Percentiles rank a stretch among this genome's conserved stretches.
phyloP scores from a whole-genome alignment of 2,888 invertebrate species.

The Dynastes tityus region DNA sequence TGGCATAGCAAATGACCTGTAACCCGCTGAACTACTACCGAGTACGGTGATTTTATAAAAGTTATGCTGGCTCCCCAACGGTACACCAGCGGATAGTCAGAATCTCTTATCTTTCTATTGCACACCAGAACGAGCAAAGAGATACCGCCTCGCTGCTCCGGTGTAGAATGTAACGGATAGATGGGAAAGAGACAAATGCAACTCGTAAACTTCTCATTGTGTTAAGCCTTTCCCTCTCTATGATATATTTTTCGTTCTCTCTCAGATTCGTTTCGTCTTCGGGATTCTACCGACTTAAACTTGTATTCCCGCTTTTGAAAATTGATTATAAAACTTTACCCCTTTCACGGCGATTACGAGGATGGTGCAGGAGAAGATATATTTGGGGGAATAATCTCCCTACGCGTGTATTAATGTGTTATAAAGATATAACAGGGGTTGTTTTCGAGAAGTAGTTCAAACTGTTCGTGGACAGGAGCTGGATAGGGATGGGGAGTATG shows the following conservation, averaged over 20 bases:
- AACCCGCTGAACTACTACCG: not conserved
- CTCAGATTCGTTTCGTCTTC: not conserved
- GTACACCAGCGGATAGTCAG: not conserved
- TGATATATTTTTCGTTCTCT: not conserved
- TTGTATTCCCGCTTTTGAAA: slow-evolving; percentile 12
- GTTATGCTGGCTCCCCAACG: not conserved
- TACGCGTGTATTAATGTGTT: too few species aligned
- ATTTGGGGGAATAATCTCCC: not conserved
- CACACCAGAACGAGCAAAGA: slow-evolving; percentile 22
- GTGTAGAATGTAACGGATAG: not conserved
- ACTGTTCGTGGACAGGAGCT: too few species aligned
- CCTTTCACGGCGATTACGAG: not conserved
- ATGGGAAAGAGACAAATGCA: slow-evolving; percentile 16
- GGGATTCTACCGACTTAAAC: not conserved
- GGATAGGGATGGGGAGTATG: too few species aligned
- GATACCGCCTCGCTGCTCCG: slow-evolving; percentile 11
- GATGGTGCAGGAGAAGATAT: not conserved
- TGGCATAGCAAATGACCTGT: slow-evolving; percentile 19
- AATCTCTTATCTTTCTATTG: slow-evolving; percentile 13
- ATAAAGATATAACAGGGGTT: too few species aligned
- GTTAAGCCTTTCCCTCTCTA: not conserved
- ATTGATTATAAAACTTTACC: slow-evolving; percentile 26
- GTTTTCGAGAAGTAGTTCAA: too few species aligned
- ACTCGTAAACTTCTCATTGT: slow-evolving; percentile 31
- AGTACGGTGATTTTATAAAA: not conserved